Base-by-base conservation (phyloP, 2,888 invertebrate species). In the Cartodere bifasciata region DNA sequence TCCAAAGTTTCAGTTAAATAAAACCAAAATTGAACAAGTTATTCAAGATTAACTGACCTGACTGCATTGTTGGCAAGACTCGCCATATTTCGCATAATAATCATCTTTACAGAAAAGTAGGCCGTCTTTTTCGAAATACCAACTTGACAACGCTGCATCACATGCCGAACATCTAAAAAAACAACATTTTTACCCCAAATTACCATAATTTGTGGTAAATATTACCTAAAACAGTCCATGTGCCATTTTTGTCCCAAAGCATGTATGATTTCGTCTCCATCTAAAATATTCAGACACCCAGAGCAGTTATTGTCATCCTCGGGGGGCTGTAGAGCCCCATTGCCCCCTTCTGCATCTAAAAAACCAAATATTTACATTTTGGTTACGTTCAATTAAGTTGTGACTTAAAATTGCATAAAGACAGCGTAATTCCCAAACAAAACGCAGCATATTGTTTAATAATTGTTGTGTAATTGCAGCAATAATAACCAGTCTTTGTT, bases 111-210 rank as follows among this genome's bases (percentile, higher is more conserved):
- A 91, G 63, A 87, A 90, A 25, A 91, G 65, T 38, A 87, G 56
- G 0, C 90, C 90, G 49, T 83, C 80, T 56, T 87, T 88, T 64
- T 91, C 91, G 60, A 90, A 87, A 62, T 91, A 91, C 91, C 91
- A 92, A 43, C 76, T 78, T 3, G 82, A 83, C 21, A 92, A 64
- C 31, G 77, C 69, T n/a, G 68, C 70, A 54, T 87, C 85, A 56
- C 92, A 92, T 1, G 82, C 86, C 9, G 88, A 87, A 61, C 92
- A 91, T 56, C 91, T 87, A 49, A n/a, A 49, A 49, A 39, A 28
- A 16, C 15, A 16, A 36, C 16, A n/a, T 2, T 9, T 5, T 10
- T 7, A 27, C 26, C n/a, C 14, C 12, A 11, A 31, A 3, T 27
- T 13, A n/a, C n/a, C 4, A 29, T 29, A 12, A 30, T n/a, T 9